Evolutionary conservation across 1,140 invertebrate species (phyloP), one percentile per base, ranked within the genome.

Genomic region (Apolygus lucorum): DNA sequence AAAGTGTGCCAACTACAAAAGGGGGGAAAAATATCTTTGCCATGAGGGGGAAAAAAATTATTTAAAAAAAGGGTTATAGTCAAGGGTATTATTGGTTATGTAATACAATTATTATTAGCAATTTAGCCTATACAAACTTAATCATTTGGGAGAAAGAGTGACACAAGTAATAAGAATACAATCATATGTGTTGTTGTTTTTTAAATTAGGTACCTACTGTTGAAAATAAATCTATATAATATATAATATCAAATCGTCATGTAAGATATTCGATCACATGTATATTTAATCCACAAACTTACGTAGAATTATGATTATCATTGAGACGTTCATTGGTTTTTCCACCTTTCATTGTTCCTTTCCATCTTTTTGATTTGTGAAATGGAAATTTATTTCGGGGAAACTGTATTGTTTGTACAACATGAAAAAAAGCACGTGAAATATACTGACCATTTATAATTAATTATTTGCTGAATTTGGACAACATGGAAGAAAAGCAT

Each of bases 111-210:
- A 59, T 59, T 59, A 24, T 59, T 59, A 59, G 54, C 22, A 21
- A 59, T 59, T 21, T 59, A 59, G 54, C 54, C 54, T 13, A 59
- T 59, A 59, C 11, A 59, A 59, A 59, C 11, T 17, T 59, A 59
- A 59, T 59, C 54, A 22, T 59, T 49, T 17, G 8, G 11, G 22
- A 22, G 22, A 22, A 59, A 59, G 54, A 59, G 22, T 59, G 54
- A 59, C 54, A 17, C 54, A 22, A 59, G 22, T 17, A 59, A 59
- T 17, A 59, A 59, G 22, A 59, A 59, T 59, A 59, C 54, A 59
- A 59, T 59, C 54, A 59, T 59, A 24, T 59, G 54, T 59, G 54
- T 59, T 59, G 54, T 59, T 59, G 22, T 59, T 59, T 59, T 24
- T 24, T 13, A 59, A 11, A 17, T 59, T 59, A 59, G 54, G 54